Base-by-base conservation (phyloP, 53 echinoderm and acorn worm genomes). In the Mesocentrotus franciscanus region DNA sequence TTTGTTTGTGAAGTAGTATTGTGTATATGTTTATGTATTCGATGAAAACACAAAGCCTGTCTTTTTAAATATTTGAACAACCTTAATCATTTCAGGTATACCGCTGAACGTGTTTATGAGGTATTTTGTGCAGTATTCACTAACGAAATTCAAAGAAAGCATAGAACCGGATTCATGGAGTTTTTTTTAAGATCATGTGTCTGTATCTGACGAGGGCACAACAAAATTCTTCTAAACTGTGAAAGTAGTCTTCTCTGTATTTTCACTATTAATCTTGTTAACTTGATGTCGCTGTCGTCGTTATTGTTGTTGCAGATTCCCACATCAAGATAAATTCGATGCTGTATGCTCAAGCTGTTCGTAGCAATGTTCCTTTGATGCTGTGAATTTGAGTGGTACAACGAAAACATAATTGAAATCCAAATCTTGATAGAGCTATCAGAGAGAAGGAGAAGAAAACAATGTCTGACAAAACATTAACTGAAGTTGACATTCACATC, bases 401-500 rank as follows among this genome's bases (percentile, higher is more conserved):
- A 66, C 18, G 66, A 72, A 18, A 39, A 8, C 42, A 20, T 10
- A 5, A 64, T 12, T 42, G 18, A 39, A 36, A 81, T 81, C 2
- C 30, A 81, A 4, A 81, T 20, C 7, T 81, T 39, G 42, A 18
- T 6, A 20, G 16, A 78, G 32, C 2, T 33, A 17, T 81, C 36
- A 4, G 18, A 9, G 18, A 30, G 33, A 2, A 81, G 20, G 81
- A 36, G 42, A 39, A 81, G 36, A 15, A 81, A 12, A 75, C 9
- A 8, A 56, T 61, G 76, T 93, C 93, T 2, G 56, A 57, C 11
- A 49, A 57, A 10, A 93, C 76, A 72, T 12, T 75, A 49, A 27
- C 49, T 71, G 92, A 27, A 6, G 93, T 93, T 33, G 93, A 93
- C 24, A 93, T 76, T 36, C 42, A 72, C 76, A 49, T 93, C 18